Evolutionary conservation across 1,140 invertebrate species (phyloP).

Genomic region (Cyphomyrmex costatus): DNA sequence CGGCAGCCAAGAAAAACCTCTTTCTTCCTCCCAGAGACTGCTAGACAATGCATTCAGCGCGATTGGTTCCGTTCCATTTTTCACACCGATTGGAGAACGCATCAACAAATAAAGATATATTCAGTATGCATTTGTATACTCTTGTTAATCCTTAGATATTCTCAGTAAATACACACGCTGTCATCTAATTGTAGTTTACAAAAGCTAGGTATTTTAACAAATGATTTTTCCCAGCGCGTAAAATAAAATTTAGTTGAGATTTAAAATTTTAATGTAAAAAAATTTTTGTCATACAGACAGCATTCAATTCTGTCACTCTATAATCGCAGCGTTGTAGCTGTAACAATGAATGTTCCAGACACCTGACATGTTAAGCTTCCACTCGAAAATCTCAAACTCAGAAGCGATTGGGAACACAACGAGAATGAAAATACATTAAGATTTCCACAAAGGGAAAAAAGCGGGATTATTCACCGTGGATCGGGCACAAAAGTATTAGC

Average conservation of each 20-base stretch:
- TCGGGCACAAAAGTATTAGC: constrained; percentile 83
- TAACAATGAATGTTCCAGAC: constrained; percentile 7
- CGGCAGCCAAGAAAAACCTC: constrained; percentile 34
- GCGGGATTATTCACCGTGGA: constrained; percentile 75
- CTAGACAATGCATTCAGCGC: constrained; percentile 51
- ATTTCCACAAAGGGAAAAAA: constrained; percentile 81
- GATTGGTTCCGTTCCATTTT: constrained; percentile 53
- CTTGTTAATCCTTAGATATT: background rate
- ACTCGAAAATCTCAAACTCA: constrained; percentile 41
- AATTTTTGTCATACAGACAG: background rate
- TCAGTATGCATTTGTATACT: background rate
- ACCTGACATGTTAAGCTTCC: background rate
- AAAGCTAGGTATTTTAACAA: background rate
- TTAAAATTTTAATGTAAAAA: background rate
- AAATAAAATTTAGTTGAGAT: background rate
- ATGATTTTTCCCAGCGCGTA: background rate
- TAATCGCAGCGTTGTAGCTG: background rate
- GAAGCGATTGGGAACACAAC: background rate
- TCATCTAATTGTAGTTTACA: background rate
- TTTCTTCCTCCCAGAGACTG: constrained; percentile 34
- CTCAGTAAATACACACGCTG: background rate
- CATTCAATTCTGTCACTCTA: background rate
- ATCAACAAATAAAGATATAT: constrained; percentile 42
- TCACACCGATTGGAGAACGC: constrained; percentile 43
- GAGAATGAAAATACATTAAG: constrained; percentile 76